phyloP scores from a whole-genome alignment of 2,888 invertebrate species.

The Pachliopta kotzebuea region DNA sequence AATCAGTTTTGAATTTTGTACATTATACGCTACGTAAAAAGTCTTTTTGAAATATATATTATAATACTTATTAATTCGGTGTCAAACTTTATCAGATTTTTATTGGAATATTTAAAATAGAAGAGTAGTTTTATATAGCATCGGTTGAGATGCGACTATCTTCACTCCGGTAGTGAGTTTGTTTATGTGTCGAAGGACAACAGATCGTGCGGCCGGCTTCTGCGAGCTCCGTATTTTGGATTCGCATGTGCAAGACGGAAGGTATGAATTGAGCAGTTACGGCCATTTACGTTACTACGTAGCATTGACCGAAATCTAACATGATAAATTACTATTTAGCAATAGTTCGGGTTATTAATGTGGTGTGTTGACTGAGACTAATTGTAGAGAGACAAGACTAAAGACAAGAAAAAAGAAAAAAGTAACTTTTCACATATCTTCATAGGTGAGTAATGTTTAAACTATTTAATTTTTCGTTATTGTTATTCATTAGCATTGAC shows the following conservation, averaged over 20 bases:
- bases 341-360: conserved; percentile 40
- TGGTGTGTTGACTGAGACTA: conserved; percentile 54
- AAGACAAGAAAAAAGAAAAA: background rate
- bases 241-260: conserved; percentile 57
- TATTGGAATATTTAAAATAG: background rate
- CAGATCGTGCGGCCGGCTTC: conserved; percentile 74
- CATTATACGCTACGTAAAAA: conserved; percentile 8
- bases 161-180: conserved; percentile 70
- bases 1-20: conserved; percentile 33
- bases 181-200: conserved; percentile 79
- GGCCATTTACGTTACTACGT: conserved; percentile 40
- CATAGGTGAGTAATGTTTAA: background rate
- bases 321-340: conserved; percentile 27
- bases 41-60: conserved; percentile 4
- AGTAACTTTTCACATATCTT: background rate
- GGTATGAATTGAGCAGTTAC: conserved; percentile 60
- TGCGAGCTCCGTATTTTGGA: conserved; percentile 54
- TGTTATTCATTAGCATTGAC: background rate
- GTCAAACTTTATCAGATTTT: background rate
- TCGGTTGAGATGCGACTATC: conserved; percentile 55
- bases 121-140: background rate
- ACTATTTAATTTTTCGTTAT: background rate
- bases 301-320: conserved; percentile 30
- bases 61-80: background rate
- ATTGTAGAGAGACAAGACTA: conserved; percentile 15